A percentile compares a stretch with the other conserved stretches of the same genome.
These are phyloP conservation scores for Takifugu bimaculatus DNA, from an alignment of 2,113 vertebrate genomes.

Conservation along the genomic window DNA sequence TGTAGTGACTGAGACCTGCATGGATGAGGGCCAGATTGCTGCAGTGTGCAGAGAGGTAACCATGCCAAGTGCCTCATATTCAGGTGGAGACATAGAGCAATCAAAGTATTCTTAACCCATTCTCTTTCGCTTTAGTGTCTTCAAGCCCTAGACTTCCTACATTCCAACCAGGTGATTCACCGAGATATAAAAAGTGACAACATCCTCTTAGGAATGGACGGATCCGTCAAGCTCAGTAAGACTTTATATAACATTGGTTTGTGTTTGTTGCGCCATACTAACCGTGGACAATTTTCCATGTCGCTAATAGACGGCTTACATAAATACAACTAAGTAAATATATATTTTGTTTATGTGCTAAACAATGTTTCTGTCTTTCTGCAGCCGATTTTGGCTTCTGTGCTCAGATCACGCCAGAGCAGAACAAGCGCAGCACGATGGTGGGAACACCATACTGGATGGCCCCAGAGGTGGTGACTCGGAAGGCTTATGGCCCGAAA, in stretches of 20 bases:
- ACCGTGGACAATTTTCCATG: background rate
- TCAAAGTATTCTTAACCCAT: background rate
- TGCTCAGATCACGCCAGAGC: constrained; percentile 97
- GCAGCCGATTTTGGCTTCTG: constrained; percentile 99
- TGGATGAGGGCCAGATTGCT: constrained; percentile 99
- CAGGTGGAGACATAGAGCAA: background rate
- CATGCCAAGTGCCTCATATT: background rate
- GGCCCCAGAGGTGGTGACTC: constrained; percentile 96
- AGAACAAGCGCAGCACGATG: constrained; percentile 99
- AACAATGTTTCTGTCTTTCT: constrained; percentile 10
- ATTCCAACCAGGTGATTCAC: constrained; percentile 98
- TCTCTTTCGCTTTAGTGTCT: constrained; percentile 80
- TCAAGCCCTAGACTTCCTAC: constrained; percentile 96
- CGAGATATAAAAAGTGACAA: constrained; percentile 99
- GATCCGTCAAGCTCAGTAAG: constrained; percentile 97
- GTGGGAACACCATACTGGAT: constrained; percentile 98
- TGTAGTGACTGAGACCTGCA: constrained; percentile 97
- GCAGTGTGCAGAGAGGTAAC: constrained; percentile 97
- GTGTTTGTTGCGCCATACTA: background rate
- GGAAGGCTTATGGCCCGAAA: constrained; percentile 96
- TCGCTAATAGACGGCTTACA: background rate
- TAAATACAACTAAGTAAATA: background rate
- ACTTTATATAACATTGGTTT: constrained; percentile 23
- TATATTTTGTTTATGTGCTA: background rate
- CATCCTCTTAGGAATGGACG: constrained; percentile 97